Percentiles rank a stretch among this genome's conserved stretches.
Evolutionary conservation across 2,113 vertebrate genomes (phyloP).

Genomic region (Solenodon paradoxus): DNA sequence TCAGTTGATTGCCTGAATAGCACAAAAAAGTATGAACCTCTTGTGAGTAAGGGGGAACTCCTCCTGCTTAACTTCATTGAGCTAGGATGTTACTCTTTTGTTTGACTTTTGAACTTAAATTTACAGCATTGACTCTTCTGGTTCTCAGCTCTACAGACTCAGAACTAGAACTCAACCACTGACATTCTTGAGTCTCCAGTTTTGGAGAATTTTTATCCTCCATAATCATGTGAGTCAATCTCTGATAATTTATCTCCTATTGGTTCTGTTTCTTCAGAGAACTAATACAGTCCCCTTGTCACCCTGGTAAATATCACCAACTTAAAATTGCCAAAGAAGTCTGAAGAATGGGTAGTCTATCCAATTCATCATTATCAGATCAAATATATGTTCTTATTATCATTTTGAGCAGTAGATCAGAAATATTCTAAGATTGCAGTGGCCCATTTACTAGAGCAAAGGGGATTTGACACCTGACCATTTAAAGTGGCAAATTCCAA

Average conservation of each 20-base stretch:
- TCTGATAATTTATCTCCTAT: neutral
- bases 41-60: neutral
- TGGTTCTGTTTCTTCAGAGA: neutral
- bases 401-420: no score
- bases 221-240: neutral
- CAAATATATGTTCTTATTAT: no score
- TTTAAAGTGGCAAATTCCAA: no score
- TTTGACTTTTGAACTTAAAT: neutral
- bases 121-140: neutral
- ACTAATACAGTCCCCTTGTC: no score
- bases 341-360: no score
- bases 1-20: neutral
- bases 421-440: no score
- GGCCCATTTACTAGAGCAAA: no score
- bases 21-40: no score
- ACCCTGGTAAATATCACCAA: no score
- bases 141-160: neutral
- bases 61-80: neutral
- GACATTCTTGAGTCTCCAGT: neutral
- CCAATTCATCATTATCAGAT: no score
- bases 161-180: neutral
- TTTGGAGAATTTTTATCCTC: neutral
- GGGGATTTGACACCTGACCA: no score
- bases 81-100: neutral
- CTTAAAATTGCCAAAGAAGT: no score